Evolutionary conservation across 1,140 invertebrate genomes (phyloP).

Genomic region (Drosophila bipectinata): DNA sequence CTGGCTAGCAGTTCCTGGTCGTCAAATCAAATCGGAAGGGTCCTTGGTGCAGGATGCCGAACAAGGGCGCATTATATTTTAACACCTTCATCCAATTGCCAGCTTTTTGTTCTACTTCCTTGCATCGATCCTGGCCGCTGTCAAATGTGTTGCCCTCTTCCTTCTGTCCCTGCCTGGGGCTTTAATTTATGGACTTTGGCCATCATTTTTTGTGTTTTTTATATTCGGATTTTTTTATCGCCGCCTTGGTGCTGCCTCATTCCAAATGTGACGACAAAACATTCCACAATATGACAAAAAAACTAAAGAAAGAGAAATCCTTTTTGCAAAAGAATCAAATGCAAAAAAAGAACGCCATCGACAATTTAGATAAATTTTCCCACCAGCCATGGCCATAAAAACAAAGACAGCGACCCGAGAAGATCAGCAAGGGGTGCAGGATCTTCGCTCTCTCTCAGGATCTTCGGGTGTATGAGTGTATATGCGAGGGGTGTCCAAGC

Average conservation of each 20-base stretch:
- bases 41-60: conserved; percentile 31
- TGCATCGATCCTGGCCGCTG: conserved; percentile 70
- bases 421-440: conserved; percentile 64
- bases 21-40: conserved; percentile 7
- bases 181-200: conserved; percentile 83
- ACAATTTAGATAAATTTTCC: conserved; percentile 84
- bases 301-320: conserved; percentile 59
- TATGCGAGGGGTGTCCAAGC: conserved; percentile 41
- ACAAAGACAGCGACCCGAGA: conserved; percentile 73
- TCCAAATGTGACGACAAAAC: conserved; percentile 83
- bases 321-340: conserved; percentile 67
- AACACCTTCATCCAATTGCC: conserved; percentile 84
- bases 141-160: conserved; percentile 39
- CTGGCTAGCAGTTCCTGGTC: conserved; percentile 6
- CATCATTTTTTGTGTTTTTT: conserved; percentile 40
- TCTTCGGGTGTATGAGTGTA: conserved; percentile 13
- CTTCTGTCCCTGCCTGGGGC: conserved; percentile 32
- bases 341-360: conserved; percentile 65
- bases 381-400: conserved; percentile 80
- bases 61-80: conserved; percentile 72
- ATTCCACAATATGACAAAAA: conserved; percentile 84
- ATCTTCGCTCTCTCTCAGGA: conserved; percentile 25
- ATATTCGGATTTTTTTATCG: conserved; percentile 22
- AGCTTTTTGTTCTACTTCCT: conserved; percentile 59
- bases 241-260: conserved; percentile 23